These are phyloP conservation scores for Crocidura indochinensis DNA, from an alignment of 2,797 vertebrate genomes.

Conservation along the genomic window DNA sequence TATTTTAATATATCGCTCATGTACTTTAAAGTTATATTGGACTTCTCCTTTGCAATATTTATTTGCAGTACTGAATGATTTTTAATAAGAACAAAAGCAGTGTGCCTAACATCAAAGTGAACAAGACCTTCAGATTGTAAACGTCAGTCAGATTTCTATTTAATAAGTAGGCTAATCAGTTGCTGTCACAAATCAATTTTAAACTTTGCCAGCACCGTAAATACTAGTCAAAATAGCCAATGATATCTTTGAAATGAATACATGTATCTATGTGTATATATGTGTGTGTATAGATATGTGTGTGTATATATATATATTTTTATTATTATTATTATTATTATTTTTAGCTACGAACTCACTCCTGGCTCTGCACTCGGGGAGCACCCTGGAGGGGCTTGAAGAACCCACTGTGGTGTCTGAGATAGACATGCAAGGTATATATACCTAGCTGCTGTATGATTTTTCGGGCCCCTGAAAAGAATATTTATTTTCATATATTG, in stretches of 20 bases:
- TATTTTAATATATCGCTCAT: neutral
- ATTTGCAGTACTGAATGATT: neutral
- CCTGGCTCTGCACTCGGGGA: no score
- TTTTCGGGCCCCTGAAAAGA: no score
- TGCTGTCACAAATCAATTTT: neutral
- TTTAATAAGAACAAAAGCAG: constrained; percentile 43
- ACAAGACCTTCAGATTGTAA: neutral
- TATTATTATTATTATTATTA: no score
- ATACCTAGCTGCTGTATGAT: no score
- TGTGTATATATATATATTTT: no score
- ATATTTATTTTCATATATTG: neutral
- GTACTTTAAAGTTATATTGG: constrained; percentile 46
- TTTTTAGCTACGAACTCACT: no score
- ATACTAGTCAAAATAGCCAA: constrained; percentile 49
- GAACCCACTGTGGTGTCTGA: no score
- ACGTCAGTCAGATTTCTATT: constrained; percentile 30
- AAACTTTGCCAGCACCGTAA: constrained; percentile 23
- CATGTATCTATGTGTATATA: no score
- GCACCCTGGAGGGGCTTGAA: no score
- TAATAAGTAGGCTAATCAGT: constrained; percentile 18
- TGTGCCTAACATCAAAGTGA: constrained; percentile 27
- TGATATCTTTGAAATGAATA: constrained; percentile 9
- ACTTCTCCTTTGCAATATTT: constrained; percentile 63
- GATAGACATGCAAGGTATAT: no score
- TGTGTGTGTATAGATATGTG: no score